Evolutionary conservation across 2,888 invertebrate genomes (phyloP).

Genomic region (Cantharis flavilabris): DNA sequence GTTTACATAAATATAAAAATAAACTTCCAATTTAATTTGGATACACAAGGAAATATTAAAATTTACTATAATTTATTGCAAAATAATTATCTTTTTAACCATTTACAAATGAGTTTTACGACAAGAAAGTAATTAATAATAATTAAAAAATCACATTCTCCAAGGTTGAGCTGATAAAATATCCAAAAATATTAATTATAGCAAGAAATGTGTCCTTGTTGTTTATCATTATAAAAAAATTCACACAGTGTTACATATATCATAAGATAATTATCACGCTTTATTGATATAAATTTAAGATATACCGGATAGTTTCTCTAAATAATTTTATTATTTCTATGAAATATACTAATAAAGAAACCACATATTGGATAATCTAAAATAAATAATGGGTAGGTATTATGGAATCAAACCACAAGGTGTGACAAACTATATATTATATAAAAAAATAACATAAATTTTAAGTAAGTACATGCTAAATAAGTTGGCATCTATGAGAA

Average conservation of each 20-base stretch:
- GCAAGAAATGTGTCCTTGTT: neutral
- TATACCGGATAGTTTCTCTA: neutral
- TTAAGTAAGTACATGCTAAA: neutral
- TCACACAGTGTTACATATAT: neutral
- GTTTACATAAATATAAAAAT: too few species aligned
- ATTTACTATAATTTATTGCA: neutral
- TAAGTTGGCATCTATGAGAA: conserved; percentile 2
- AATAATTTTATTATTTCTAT: neutral
- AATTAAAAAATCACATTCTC: neutral
- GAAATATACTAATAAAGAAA: neutral
- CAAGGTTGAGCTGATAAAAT: neutral
- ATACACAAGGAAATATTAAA: neutral
- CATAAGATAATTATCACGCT: neutral
- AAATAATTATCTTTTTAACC: neutral
- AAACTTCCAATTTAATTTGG: too few species aligned
- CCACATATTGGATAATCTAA: neutral
- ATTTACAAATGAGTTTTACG: neutral
- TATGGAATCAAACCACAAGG: neutral
- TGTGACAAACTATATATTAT: neutral
- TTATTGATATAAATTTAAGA: neutral
- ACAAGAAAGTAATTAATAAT: neutral
- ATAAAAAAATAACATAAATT: neutral
- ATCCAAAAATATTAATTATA: neutral
- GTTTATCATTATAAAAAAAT: neutral
- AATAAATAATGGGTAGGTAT: neutral